phyloP scores from a whole-genome alignment of 2,888 invertebrate species.

The Eubasilissa splendida region DNA sequence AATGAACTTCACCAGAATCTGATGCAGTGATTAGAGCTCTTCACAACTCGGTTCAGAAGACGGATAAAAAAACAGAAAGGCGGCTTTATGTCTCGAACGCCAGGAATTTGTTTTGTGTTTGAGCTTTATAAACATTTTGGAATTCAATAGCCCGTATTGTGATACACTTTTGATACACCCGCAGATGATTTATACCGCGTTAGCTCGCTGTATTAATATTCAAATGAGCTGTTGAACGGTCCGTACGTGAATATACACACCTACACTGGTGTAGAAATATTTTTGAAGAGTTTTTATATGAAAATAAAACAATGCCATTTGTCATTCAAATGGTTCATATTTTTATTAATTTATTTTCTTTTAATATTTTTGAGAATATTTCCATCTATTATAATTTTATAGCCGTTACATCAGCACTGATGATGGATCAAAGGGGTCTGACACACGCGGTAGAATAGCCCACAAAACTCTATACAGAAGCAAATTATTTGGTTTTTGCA shows the following conservation, averaged over 20 bases:
- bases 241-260: conserved; percentile 7
- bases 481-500: neutral
- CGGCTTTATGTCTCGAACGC: conserved; percentile 30
- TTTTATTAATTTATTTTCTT: neutral
- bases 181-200: conserved; percentile 37
- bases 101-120: conserved; percentile 48
- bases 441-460: no score
- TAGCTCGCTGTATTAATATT: conserved; percentile 35
- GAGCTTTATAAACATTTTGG: conserved; percentile 45
- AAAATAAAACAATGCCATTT: neutral
- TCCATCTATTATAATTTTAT: no score
- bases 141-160: conserved; percentile 30
- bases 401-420: no score
- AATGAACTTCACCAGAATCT: conserved; percentile 37
- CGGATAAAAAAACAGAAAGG: conserved; percentile 27
- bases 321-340: neutral
- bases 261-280: neutral
- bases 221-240: conserved; percentile 24
- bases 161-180: conserved; percentile 47
- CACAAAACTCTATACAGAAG: neutral
- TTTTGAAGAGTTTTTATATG: neutral
- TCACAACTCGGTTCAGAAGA: conserved; percentile 23
- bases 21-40: conserved; percentile 46
- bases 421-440: no score
- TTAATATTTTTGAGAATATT: no score